These are phyloP conservation scores for Lasioglossum albipes DNA, from an alignment of 1,140 invertebrate species.

Conservation along the genomic window DNA sequence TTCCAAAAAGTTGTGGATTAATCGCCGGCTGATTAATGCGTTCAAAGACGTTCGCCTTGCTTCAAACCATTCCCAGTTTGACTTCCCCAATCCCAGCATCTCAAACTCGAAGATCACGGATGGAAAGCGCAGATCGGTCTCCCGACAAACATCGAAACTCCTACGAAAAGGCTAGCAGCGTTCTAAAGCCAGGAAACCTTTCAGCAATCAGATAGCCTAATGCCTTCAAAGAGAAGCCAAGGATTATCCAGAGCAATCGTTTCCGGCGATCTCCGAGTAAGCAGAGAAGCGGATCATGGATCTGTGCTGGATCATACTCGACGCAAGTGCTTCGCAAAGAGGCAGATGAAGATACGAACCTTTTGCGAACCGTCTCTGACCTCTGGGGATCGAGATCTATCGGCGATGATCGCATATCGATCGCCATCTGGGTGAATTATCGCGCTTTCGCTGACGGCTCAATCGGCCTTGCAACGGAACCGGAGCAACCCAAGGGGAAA, in stretches of 20 bases:
- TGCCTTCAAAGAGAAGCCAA: conserved; percentile 6
- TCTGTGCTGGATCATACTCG: conserved; percentile 8
- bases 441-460: conserved; percentile 75
- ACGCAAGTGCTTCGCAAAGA: conserved; percentile 59
- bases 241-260: conserved; percentile 40
- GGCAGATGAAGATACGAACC: conserved; percentile 46
- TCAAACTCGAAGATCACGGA: too few relatives aligned
- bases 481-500: not conserved
- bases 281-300: conserved; percentile 32
- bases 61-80: too few relatives aligned
- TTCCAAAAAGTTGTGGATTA: too few relatives aligned
- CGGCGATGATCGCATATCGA: conserved; percentile 71
- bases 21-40: too few relatives aligned
- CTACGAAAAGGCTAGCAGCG: not conserved
- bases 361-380: too few relatives aligned
- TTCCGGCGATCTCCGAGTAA: conserved; percentile 36
- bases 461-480: conserved; percentile 59
- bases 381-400: conserved; percentile 69
- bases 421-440: conserved; percentile 75
- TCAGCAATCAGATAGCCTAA: conserved; percentile 29
- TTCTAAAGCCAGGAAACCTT: not conserved
- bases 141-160: not conserved
- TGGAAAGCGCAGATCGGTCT: not conserved
- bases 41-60: too few relatives aligned
- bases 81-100: too few relatives aligned